Evolutionary conservation across 2,797 vertebrate species (phyloP), one percentile per base, ranked within the genome.

Genomic region (Chelidonichthys spinosus): DNA sequence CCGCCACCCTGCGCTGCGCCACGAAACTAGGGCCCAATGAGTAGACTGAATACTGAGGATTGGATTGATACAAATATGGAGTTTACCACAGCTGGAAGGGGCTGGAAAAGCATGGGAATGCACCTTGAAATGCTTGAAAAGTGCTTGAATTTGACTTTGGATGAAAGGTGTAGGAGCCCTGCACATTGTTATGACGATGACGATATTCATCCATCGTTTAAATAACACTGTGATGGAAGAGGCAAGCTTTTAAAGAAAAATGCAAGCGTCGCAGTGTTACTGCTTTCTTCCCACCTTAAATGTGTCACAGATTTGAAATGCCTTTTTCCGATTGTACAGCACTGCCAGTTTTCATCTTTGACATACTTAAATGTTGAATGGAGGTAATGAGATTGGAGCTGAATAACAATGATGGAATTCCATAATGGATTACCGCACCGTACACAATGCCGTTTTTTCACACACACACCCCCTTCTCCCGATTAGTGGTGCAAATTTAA

Each of bases 401-500:
- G 82, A 90, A 91, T 87, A 82, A 92, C 88, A 91, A 92, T 86
- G 88, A 91, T 76, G 81, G 76, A 83, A 85, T 90, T 85, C 83
- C 79, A 75, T 79, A 83, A 90, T 88, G 89, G 89, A 92, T 94
- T 92, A 93, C 77, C 46, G 76, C 63, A 62, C 55, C 13, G 17
- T 78, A 74, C 75, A 90, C 89, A 92, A 91, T 90, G 79, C 72
- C 10, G 61, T 72, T 77, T 83, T 88, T 92, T 90, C 89, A 90
- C 87, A 83, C 81, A 84, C 87, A 74, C 62, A 56, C 47, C 47
- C 46, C 39, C 42, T 2, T 25, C 25, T 25, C 43, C 83, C 73
- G 90, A 92, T 92, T 92, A 91, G 89, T 74, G 74, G 80, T 84
- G 87, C 89, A 92, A 89, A 93, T 93, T 88, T 91, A 90, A 92